Percentiles rank a stretch among this genome's conserved stretches.
Conservation (phyloP, 1,140 invertebrate genomes). For the Drosophila malerkotliana region DNA sequence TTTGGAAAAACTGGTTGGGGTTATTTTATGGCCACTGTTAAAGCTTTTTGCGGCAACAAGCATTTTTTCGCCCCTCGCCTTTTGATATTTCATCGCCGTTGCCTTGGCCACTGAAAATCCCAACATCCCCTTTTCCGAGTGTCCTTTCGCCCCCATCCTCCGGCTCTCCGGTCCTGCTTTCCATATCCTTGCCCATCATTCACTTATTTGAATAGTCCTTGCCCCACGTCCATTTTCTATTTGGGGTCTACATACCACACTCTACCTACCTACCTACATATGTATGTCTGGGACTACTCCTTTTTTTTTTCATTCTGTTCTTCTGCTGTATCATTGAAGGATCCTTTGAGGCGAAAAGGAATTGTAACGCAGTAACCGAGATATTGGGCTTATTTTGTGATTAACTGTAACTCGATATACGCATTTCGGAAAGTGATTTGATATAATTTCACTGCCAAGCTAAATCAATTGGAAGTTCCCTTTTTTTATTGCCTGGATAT, state of each 20-base stretch:
- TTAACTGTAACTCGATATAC: conserved; percentile 50
- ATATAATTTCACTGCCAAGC: neutral
- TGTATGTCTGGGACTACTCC: conserved; percentile 2
- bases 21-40: conserved; percentile 76
- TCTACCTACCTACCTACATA: too few species aligned
- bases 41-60: conserved; percentile 59
- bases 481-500: neutral
- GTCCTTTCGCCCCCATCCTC: neutral
- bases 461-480: neutral
- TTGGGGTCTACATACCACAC: conserved; percentile 11
- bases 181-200: conserved; percentile 30
- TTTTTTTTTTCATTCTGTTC: neutral
- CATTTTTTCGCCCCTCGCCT: conserved; percentile 42
- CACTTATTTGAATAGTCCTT: conserved; percentile 52
- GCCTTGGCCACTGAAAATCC: conserved; percentile 12
- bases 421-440: conserved; percentile 26
- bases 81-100: conserved; percentile 48
- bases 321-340: conserved; percentile 3
- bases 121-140: neutral
- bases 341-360: conserved; percentile 2
- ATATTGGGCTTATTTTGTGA: conserved; percentile 48
- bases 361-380: conserved; percentile 6
- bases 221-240: conserved; percentile 27
- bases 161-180: too few species aligned
- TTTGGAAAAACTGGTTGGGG: conserved; percentile 15